Percentiles rank a stretch among this genome's conserved stretches.
These are phyloP conservation scores for Rotaria macrura DNA, from an alignment of 2,888 invertebrate genomes.

Conservation along the genomic window DNA sequence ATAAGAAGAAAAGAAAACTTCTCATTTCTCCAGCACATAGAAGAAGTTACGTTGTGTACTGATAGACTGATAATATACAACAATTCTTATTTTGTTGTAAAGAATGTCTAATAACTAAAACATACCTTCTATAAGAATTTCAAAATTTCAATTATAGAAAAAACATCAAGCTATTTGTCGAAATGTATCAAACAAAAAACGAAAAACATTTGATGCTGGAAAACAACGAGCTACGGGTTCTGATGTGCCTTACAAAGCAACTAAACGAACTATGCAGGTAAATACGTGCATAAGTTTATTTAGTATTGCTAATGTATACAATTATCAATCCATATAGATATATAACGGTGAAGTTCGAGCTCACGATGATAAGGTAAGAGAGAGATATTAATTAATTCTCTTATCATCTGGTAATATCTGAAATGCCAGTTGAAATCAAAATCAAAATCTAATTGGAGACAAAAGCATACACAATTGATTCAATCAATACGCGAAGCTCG, in stretches of 20 bases:
- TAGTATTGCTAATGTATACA: not conserved
- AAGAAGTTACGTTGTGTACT: not conserved
- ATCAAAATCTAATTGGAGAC: slow-evolving; percentile 65
- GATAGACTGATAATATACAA: too few species aligned
- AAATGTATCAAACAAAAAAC: slow-evolving; percentile 65
- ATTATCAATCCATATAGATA: not conserved
- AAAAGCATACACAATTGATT: slow-evolving; percentile 85
- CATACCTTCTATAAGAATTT: too few species aligned
- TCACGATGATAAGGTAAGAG: not conserved
- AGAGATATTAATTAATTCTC: not conserved
- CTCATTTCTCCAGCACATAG: not conserved
- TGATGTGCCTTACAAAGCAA: slow-evolving; percentile 40
- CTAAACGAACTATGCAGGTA: slow-evolving; percentile 19
- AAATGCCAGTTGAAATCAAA: slow-evolving; percentile 38
- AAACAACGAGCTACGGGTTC: slow-evolving; percentile 64
- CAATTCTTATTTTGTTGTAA: too few species aligned
- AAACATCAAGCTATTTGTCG: slow-evolving; percentile 78
- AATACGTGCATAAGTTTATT: too few species aligned
- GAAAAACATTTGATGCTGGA: slow-evolving; percentile 80
- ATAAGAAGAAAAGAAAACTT: not conserved
- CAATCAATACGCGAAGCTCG: slow-evolving; percentile 78
- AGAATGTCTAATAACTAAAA: too few species aligned
- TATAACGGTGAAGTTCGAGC: slow-evolving; percentile 20
- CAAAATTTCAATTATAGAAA: slow-evolving; percentile 45
- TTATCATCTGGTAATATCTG: not conserved